Evolutionary conservation across 2,113 vertebrate genomes (phyloP), one percentile per base, ranked within the genome.

Genomic region (Petrocephalus microphthalmus): DNA sequence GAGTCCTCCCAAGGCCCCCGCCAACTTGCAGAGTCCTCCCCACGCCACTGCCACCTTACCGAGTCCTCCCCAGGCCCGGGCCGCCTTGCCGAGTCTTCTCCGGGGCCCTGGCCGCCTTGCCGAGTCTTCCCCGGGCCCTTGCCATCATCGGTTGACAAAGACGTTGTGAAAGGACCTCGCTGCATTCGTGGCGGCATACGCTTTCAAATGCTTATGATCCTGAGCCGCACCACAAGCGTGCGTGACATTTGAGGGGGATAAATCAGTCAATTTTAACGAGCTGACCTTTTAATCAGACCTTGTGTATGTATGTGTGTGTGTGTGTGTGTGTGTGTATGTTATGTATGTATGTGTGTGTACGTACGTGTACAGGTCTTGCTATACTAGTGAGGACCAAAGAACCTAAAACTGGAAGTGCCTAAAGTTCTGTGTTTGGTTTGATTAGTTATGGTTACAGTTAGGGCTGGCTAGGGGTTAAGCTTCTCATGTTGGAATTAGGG

Each of bases 201-300:
- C 87, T 88, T 88, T 88, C 42, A 88, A 85, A 85, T 56, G 33
- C 83, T 53, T 71, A 88, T 85, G 57, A 88, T 49, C 29, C 29
- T 81, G 52, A 87, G 54, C 52, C 45, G n/a, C 33, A 42, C 78
- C 53, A 15, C 15, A 83, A 88, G 67, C 54, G 51, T 5, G 82
- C 53, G 8, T 88, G 87, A 67, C 81, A 88, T 88, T 88, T 88
- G 78, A 88, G 15, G 87, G 33, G 20, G 42, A 56, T 47, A 57
- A 88, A 88, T 88, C 45, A 81, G 10, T 88, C 78, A n/a, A 51
- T 88, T 56, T 85, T 88, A 88, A 88, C 83, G 83, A 88, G 82
- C 82, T 88, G 81, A 85, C 88, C 47, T 85, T 85, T 88, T 88
- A 88, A 60, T 84, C 88, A 29, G 64, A 52, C 84, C 88, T n/a